phyloP scores from a whole-genome alignment of 2,113 vertebrate species.

The Psittacus erithacus region DNA sequence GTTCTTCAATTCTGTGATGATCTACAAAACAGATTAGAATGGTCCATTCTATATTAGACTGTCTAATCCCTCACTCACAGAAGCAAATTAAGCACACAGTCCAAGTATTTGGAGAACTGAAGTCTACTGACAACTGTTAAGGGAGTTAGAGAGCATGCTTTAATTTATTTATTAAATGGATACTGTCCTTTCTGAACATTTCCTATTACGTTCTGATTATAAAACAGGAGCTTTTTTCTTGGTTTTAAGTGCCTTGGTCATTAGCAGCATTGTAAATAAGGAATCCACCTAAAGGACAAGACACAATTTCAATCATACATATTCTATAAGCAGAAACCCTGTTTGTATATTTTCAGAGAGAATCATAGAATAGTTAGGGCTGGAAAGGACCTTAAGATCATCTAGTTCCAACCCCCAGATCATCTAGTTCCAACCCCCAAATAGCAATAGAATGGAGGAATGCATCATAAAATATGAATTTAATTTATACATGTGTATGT shows the following conservation, averaged over 20 bases:
- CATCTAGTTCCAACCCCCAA: too few relatives aligned
- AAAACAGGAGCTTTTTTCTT: background rate
- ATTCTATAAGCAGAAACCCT: background rate
- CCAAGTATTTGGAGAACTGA: background rate
- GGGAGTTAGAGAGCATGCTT: background rate
- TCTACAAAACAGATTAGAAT: background rate
- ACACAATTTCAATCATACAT: background rate
- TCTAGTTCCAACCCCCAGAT: too few relatives aligned
- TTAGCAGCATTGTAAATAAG: background rate
- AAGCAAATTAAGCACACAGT: background rate
- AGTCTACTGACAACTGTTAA: background rate
- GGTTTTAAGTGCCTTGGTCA: background rate
- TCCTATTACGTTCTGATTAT: background rate
- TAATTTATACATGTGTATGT: background rate
- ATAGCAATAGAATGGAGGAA: background rate
- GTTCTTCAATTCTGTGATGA: background rate
- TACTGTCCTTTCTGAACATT: background rate
- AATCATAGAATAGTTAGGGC: background rate
- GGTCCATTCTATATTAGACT: background rate
- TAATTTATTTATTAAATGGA: background rate
- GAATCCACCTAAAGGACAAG: background rate
- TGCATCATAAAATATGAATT: conserved; percentile 15
- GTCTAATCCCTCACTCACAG: background rate
- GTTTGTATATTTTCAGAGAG: background rate
- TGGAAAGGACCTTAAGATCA: too few relatives aligned